phyloP scores from a whole-genome alignment of 2,888 invertebrate genomes.

The Agrochola macilenta region DNA sequence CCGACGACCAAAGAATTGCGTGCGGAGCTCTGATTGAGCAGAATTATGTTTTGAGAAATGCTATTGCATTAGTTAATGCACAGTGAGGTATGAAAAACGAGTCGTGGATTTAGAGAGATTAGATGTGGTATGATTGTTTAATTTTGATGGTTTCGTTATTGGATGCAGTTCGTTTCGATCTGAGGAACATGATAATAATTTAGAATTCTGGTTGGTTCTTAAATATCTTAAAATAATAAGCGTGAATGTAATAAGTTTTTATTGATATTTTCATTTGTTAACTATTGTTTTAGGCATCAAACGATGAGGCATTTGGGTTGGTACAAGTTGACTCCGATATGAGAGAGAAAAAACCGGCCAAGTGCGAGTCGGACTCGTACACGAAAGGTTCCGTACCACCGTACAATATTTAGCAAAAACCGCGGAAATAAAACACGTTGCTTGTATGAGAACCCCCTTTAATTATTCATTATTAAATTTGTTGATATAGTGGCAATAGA shows the following conservation, averaged over 20 bases:
- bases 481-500: too few relatives aligned
- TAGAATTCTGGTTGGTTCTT: neutral
- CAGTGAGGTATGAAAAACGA: conserved; percentile 71
- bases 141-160: neutral
- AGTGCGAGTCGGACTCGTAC: too few relatives aligned
- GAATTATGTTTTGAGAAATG: conserved; percentile 85
- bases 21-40: conserved; percentile 81
- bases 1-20: conserved; percentile 74
- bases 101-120: conserved; percentile 56
- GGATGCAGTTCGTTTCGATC: neutral
- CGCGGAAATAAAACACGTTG: too few relatives aligned
- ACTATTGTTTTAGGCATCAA: neutral
- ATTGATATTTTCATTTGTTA: neutral
- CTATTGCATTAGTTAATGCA: conserved; percentile 87
- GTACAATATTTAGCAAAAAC: too few relatives aligned
- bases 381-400: too few relatives aligned
- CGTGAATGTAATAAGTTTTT: neutral
- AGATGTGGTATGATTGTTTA: neutral
- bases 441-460: too few relatives aligned
- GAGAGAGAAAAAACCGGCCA: neutral
- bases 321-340: neutral
- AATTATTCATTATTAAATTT: too few relatives aligned
- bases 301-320: neutral
- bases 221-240: neutral
- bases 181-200: neutral